phyloP scores from a whole-genome alignment of 2,113 vertebrate genomes.

The Hemibagrus wyckioides region DNA sequence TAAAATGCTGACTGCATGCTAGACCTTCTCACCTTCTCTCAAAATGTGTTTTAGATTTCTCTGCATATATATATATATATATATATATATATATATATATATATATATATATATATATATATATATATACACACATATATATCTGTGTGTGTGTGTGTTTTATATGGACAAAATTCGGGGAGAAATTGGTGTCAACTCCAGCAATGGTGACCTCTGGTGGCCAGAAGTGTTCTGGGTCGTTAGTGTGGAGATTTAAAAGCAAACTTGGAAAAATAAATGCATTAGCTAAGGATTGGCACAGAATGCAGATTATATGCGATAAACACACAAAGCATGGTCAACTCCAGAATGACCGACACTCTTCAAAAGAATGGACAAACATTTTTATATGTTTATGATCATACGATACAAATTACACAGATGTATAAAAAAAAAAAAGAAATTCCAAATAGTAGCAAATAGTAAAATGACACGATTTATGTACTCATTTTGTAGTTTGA shows the following conservation, averaged over 20 bases:
- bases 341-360: background rate
- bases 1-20: too few relatives aligned
- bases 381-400: too few relatives aligned
- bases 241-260: background rate
- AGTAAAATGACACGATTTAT: background rate
- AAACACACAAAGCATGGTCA: background rate
- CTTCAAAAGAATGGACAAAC: background rate
- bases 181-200: background rate
- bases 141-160: too few relatives aligned
- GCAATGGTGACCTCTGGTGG: background rate
- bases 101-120: too few relatives aligned
- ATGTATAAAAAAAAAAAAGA: too few relatives aligned
- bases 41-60: too few relatives aligned
- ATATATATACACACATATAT: too few relatives aligned
- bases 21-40: too few relatives aligned
- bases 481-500: background rate
- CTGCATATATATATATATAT: too few relatives aligned
- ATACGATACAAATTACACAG: background rate
- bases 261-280: background rate
- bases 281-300: background rate
- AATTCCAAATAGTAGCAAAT: background rate
- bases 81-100: too few relatives aligned
- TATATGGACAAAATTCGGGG: too few relatives aligned
- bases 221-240: background rate
- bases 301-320: background rate